Evolutionary conservation across 2,113 vertebrate species (phyloP), one percentile per base, ranked within the genome.

Genomic region (Romanogobio albipinnatus): DNA sequence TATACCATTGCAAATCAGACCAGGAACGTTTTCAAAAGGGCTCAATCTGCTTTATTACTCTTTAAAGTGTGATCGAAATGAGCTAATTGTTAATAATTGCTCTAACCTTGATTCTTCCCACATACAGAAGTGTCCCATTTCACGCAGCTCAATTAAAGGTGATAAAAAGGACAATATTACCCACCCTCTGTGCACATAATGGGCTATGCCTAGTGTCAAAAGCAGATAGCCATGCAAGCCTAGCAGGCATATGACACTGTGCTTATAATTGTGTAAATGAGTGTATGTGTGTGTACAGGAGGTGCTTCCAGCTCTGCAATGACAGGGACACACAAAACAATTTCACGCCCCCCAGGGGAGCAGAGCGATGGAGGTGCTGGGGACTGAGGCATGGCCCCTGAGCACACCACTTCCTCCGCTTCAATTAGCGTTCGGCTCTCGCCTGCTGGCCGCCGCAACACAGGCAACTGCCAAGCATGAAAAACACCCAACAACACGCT

Each of bases 341-440:
- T 89, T 90, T 90, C 88, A 88, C 76, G 79, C 88, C 49, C 86
- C 88, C 85, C 84, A 82, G 86, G 88, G 85, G 87, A 88, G 84
- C 82, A 47, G 71, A 26, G 49, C 77, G 61, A 71, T 75, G 59
- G 70, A 45, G 78, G 51, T 75, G 64, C 9, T 47, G 81, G 33
- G 82, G 76, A 62, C 74, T 36, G 82, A 86, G 85, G 39, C 66
- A 58, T 36, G 74, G 36, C 36, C 83, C 64, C 45, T 53, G 73
- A 49, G 33, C 66, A 76, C 33, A 83, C 59, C n/a, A 84, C 81
- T 84, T 73, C 77, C 75, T 73, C 76, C 77, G 88, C 86, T 87
- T 88, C 87, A 84, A 89, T 87, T 88, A 88, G 84, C 53, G 87
- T 80, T 80, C 70, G 19, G 71, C 79, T 88, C 84, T 49, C 85